Conservation (phyloP, 2,797 vertebrate species). For the Octomys mimax region DNA sequence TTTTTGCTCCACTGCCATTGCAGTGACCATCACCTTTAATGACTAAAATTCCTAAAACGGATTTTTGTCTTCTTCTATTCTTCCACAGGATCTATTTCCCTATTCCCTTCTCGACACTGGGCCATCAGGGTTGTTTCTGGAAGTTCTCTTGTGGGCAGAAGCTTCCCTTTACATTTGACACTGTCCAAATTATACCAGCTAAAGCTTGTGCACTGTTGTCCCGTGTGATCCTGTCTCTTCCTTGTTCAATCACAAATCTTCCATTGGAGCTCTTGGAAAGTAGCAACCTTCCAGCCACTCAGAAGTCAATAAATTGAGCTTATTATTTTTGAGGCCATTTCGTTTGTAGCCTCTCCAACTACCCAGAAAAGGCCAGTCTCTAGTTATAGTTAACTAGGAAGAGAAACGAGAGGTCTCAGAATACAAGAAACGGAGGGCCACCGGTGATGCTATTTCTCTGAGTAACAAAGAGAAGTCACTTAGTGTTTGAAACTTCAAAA, state of each 20-base stretch:
- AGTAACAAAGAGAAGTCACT: constrained; percentile 26
- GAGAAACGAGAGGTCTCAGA: constrained; percentile 8
- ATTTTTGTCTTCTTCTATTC: neutral
- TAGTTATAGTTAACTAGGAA: neutral
- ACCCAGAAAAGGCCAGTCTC: neutral
- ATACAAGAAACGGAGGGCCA: neutral
- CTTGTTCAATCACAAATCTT: neutral
- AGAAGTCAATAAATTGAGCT: neutral
- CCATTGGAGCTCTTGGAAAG: neutral
- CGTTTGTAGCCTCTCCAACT: neutral
- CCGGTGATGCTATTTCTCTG: neutral
- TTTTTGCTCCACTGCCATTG: neutral
- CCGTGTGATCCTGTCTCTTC: neutral
- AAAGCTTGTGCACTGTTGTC: neutral
- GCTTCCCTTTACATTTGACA: neutral
- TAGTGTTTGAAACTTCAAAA: constrained; percentile 28
- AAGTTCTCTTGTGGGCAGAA: neutral
- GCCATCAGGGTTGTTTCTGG: neutral
- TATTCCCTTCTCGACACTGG: neutral
- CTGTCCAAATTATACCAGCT: neutral
- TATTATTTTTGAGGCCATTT: neutral
- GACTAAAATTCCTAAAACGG: neutral
- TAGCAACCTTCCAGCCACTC: neutral
- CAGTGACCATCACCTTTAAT: neutral
- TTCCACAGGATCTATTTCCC: accelerated